Percentiles rank a stretch among this genome's conserved stretches.
Conservation (phyloP, 1,140 invertebrate species). For the Lepidostoma basale region DNA sequence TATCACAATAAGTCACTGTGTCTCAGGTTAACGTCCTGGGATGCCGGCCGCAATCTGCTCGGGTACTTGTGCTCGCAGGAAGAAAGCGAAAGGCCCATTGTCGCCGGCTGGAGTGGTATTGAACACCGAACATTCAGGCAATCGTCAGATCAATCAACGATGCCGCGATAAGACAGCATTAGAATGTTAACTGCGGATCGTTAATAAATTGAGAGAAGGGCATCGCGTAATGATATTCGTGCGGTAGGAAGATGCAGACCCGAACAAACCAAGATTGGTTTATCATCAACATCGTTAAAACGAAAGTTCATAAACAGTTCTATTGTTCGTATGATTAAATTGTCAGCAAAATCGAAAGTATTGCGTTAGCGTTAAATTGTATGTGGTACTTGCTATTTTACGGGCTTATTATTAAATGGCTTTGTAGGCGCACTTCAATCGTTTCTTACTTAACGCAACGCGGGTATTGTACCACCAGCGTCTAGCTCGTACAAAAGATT, state of each 20-base stretch:
- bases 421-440: too few species aligned
- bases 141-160: not conserved
- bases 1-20: constrained; percentile 4
- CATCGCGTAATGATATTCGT: constrained; percentile 16
- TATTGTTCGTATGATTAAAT: not conserved
- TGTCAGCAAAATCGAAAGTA: not conserved
- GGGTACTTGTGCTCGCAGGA: not conserved
- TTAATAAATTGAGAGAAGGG: constrained; percentile 2
- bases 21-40: constrained; percentile 15
- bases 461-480: too few species aligned
- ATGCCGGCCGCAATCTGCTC: too few species aligned
- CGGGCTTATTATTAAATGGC: too few species aligned
- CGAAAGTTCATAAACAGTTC: constrained; percentile 1
- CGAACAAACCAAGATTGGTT: too few species aligned
- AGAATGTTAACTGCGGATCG: constrained; percentile 5
- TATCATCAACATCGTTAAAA: not conserved
- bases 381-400: too few species aligned
- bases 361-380: too few species aligned
- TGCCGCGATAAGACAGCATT: not conserved
- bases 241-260: not conserved
- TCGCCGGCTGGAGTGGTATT: not conserved
- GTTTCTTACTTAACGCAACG: too few species aligned
- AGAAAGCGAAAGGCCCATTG: constrained; percentile 29
- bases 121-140: not conserved
- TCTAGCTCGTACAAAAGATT: too few species aligned